phyloP scores from a whole-genome alignment of 2,888 invertebrate species.

The Noctua fimbriata region DNA sequence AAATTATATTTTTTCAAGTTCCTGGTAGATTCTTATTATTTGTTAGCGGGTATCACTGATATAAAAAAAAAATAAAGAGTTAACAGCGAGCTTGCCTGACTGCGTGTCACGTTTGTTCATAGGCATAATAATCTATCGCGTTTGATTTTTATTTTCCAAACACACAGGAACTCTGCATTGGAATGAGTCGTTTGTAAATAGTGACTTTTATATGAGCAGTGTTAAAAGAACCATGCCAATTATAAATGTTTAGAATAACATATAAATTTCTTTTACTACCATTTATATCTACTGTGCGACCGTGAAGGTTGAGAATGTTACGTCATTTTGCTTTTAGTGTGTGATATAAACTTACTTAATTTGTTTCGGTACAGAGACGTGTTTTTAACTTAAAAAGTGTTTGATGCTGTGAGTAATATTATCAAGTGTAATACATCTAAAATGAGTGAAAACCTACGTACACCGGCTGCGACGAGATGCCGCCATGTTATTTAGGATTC shows the following conservation, averaged over 20 bases:
- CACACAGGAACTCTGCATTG: constrained; percentile 69
- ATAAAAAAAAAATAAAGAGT: constrained; percentile 71
- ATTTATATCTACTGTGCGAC: constrained; percentile 86
- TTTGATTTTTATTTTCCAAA: constrained; percentile 81
- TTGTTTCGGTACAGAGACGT: constrained; percentile 79
- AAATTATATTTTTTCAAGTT: not conserved
- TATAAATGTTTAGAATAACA: constrained; percentile 68
- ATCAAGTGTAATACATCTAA: constrained; percentile 77
- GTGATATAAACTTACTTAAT: constrained; percentile 85
- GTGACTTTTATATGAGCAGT: constrained; percentile 71
- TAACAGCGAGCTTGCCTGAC: constrained; percentile 86
- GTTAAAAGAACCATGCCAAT: constrained; percentile 65
- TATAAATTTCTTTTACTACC: constrained; percentile 77
- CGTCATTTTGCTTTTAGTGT: constrained; percentile 89
- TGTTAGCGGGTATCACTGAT: constrained; percentile 62
- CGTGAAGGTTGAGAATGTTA: constrained; percentile 91
- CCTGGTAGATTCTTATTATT: constrained; percentile 44
- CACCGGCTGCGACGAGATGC: constrained; percentile 89
- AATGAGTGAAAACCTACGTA: constrained; percentile 78
- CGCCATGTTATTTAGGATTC: constrained; percentile 89
- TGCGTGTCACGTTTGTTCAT: constrained; percentile 90
- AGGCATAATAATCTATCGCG: constrained; percentile 84
- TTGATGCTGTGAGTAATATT: constrained; percentile 73
- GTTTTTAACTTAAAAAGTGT: constrained; percentile 76
- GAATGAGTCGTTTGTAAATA: constrained; percentile 74